Base-by-base conservation (phyloP, 2,113 vertebrate genomes). In the Coptodon bakossiorum region DNA sequence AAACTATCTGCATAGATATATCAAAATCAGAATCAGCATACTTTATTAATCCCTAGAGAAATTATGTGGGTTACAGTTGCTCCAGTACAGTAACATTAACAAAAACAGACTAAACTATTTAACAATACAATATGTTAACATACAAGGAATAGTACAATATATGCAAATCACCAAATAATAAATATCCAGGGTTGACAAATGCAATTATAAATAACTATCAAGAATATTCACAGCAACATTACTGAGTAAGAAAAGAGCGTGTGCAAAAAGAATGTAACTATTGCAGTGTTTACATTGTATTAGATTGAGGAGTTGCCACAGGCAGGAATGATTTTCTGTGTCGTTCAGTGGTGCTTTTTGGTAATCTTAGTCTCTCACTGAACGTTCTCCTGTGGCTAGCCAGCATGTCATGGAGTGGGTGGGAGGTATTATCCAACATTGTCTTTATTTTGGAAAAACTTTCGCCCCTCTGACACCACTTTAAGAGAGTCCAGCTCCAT, bases 1-100 rank as follows among this genome's bases (percentile, higher is more conserved):
- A 36, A 66, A 66, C 27, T 61, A 61, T 66, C 19, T 22, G 61
- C 19, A 66, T 38, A 38, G 19, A 9, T 57, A 57, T 14, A 57
- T 57, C 54, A 14, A 12, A 56, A 53, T 53, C 50, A 10, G 50
- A 24, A 57, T 57, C 12, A 57, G 54, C 24, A 27, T 27, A 14
- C 54, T 57, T 27, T 57, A 57, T 57, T 27, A 57, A 57, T 57
- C 24, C 3, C 54, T 57, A 0, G 0, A 12, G 54, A 56, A 27
- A 27, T 24, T 56, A 27, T 56, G 11, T 56, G 22, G 53, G 22
- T 56, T 56, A 56, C 22, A 24, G 53, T 6, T 56, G 22, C 6
- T 7, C 11, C 4, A 56, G 53, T 0, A 56, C 53, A 56, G 3
- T 27, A 56, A 56, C 4, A 24, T 56, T 56, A 27, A 56, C 53